These are phyloP conservation scores for Eubasilissa splendida DNA, from an alignment of 2,888 invertebrate genomes.

Conservation along the genomic window DNA sequence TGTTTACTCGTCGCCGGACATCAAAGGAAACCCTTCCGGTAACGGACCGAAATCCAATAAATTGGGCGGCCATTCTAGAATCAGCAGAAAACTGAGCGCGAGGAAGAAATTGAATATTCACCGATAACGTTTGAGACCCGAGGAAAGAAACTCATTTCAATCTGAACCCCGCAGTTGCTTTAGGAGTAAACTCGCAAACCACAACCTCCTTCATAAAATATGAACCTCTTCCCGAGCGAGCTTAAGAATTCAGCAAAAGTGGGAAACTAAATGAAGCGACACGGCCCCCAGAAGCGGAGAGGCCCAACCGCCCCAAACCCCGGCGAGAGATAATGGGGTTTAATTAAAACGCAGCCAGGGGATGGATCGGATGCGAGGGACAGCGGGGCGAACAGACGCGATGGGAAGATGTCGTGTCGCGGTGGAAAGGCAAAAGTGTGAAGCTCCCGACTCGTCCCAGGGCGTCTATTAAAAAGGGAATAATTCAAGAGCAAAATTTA, in stretches of 20 bases:
- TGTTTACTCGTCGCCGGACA: conserved; percentile 23
- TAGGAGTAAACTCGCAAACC: conserved; percentile 50
- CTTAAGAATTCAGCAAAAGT: conserved; percentile 58
- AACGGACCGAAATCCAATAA: conserved; percentile 39
- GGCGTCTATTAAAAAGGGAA: conserved; percentile 40
- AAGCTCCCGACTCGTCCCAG: conserved; percentile 7
- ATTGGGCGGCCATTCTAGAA: conserved; percentile 43
- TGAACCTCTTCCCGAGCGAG: conserved; percentile 49
- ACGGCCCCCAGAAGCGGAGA: conserved; percentile 29
- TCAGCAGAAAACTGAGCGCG: conserved; percentile 24
- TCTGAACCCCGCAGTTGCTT: conserved; percentile 43
- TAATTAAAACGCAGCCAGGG: conserved; percentile 43
- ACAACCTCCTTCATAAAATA: conserved; percentile 56
- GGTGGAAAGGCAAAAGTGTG: conserved; percentile 41
- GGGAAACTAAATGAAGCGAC: conserved; percentile 56
- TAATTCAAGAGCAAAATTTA: conserved; percentile 38
- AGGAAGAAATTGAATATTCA: conserved; percentile 50
- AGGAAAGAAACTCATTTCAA: conserved; percentile 53
- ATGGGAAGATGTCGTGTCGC: conserved; percentile 25
- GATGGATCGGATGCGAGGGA: conserved; percentile 13
- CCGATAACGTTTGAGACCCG: conserved; percentile 29
- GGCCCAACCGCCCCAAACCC: conserved; percentile 43
- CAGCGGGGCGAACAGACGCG: conserved; percentile 16
- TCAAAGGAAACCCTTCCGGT: conserved; percentile 15
- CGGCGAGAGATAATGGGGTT: conserved; percentile 41